Percentiles rank a stretch among this genome's conserved stretches.
phyloP scores from a whole-genome alignment of 2,113 vertebrate species.

The Coregonus clupeaformis region DNA sequence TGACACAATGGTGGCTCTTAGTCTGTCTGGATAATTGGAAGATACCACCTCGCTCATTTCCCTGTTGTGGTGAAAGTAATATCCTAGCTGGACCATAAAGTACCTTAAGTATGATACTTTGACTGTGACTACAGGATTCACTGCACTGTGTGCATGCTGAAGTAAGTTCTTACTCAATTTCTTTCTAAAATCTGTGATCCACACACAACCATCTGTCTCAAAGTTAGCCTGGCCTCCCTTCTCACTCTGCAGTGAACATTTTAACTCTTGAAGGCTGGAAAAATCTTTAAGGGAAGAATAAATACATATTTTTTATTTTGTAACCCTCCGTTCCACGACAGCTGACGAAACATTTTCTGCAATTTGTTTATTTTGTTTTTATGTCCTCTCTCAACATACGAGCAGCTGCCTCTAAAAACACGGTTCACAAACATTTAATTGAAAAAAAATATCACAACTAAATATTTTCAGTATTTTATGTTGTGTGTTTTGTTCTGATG shows the following conservation, averaged over 20 bases:
- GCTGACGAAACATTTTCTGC: constrained; percentile 63
- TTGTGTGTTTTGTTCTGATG: background rate
- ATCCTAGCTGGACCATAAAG: background rate
- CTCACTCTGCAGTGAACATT: background rate
- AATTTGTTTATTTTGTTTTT: constrained; percentile 63
- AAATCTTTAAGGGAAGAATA: background rate
- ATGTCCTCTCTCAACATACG: constrained; percentile 42
- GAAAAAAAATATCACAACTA: constrained; percentile 16
- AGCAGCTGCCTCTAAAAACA: constrained; percentile 57
- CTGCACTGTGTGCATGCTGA: background rate
- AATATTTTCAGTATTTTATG: background rate
- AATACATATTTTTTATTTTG: too few relatives aligned
- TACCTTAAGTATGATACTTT: background rate
- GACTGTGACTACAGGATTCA: background rate
- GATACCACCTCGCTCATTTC: background rate
- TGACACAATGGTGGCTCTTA: too few relatives aligned
- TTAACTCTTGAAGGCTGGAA: constrained; percentile 8
- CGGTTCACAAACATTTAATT: constrained; percentile 45
- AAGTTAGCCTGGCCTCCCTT: background rate
- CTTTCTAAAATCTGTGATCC: constrained; percentile 15
- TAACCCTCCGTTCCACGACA: constrained; percentile 37
- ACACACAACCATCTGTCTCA: constrained; percentile 19
- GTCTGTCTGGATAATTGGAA: too few relatives aligned
- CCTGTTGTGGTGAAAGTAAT: background rate
- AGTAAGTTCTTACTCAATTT: background rate